Evolutionary conservation across 2,113 vertebrate genomes (phyloP).

Genomic region (Eublepharis macularius): DNA sequence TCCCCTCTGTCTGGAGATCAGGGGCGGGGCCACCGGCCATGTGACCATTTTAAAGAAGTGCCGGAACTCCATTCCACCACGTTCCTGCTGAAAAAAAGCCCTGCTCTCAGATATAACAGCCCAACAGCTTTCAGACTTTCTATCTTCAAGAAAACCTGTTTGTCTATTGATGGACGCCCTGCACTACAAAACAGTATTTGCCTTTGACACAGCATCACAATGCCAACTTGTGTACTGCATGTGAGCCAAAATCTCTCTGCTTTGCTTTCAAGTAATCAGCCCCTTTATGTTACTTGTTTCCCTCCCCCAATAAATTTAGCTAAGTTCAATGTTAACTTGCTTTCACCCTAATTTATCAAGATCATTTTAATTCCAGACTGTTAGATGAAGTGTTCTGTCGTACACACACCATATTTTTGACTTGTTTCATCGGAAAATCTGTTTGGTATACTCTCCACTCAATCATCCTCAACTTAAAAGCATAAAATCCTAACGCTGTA

Average conservation of each 20-base stretch:
- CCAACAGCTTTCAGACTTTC: neutral
- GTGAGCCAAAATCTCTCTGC: neutral
- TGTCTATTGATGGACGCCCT: neutral
- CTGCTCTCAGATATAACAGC: neutral
- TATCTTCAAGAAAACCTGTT: neutral
- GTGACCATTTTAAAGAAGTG: too few relatives aligned
- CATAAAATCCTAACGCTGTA: neutral
- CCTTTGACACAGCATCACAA: too few relatives aligned
- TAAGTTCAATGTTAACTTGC: neutral
- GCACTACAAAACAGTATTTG: neutral
- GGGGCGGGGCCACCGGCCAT: too few relatives aligned
- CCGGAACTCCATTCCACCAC: too few relatives aligned
- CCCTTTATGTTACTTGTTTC: neutral
- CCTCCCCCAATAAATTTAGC: neutral
- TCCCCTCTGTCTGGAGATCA: too few relatives aligned
- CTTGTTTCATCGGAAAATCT: neutral
- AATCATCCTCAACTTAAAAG: neutral
- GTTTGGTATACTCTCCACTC: neutral
- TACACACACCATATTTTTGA: neutral
- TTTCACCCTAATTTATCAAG: neutral
- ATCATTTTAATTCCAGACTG: neutral
- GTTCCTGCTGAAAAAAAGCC: too few relatives aligned
- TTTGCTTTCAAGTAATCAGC: neutral
- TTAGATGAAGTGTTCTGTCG: neutral
- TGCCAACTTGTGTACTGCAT: neutral